Percentiles rank a stretch among this genome's conserved stretches.
These are phyloP conservation scores for Irena cyanogastra DNA, from an alignment of 2,113 vertebrate genomes.

Conservation along the genomic window DNA sequence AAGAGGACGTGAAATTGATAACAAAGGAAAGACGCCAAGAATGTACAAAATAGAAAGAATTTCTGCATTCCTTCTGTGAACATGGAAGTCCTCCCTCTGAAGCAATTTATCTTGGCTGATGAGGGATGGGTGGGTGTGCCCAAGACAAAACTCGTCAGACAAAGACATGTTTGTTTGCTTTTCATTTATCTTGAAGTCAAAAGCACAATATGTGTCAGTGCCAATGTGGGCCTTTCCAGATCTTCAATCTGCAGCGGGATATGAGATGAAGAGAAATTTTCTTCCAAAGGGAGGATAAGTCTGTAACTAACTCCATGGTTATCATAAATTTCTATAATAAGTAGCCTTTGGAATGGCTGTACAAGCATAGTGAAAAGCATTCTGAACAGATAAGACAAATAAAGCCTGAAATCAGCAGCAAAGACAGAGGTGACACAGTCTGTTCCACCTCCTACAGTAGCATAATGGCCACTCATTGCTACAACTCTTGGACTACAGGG, in stretches of 20 bases:
- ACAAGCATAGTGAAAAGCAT: neutral
- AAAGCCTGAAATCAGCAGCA: neutral
- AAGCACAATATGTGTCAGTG: neutral
- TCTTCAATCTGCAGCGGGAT: neutral
- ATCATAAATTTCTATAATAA: slow-evolving; percentile 30
- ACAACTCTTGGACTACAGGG: neutral
- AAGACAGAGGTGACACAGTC: neutral
- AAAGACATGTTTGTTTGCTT: slow-evolving; percentile 67
- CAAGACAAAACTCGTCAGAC: slow-evolving; percentile 56
- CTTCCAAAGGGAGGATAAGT: neutral
- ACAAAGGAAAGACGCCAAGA: slow-evolving; percentile 13
- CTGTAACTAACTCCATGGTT: neutral
- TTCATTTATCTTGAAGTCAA: slow-evolving; percentile 54
- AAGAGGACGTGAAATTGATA: neutral
- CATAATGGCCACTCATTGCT: neutral
- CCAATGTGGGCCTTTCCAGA: neutral
- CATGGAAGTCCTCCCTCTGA: slow-evolving; percentile 58
- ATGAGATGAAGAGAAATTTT: neutral
- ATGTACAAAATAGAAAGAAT: slow-evolving; percentile 48
- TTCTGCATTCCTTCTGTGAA: slow-evolving; percentile 61
- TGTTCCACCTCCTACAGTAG: neutral
- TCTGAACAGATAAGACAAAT: neutral
- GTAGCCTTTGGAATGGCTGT: neutral
- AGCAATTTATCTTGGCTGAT: slow-evolving; percentile 68
- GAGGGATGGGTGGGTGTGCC: slow-evolving; percentile 62